These are phyloP conservation scores for Galleria mellonella DNA, from an alignment of 1,140 invertebrate species.

Conservation along the genomic window DNA sequence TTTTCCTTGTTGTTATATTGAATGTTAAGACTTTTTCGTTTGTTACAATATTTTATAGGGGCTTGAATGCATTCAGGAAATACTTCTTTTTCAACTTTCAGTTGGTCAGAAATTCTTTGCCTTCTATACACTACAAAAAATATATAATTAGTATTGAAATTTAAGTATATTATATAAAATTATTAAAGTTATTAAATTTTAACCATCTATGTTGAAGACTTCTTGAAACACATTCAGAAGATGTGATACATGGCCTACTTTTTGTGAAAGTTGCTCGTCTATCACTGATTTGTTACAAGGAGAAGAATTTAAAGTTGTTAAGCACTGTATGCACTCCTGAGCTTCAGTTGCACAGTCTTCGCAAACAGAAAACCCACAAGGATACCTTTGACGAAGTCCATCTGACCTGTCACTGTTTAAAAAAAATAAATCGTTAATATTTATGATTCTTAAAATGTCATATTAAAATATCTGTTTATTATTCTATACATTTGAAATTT, in stretches of 20 bases:
- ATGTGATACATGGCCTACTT: conserved; percentile 27
- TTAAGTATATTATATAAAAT: too few relatives aligned
- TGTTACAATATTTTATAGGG: conserved; percentile 50
- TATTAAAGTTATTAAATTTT: background rate
- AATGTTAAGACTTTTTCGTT: conserved; percentile 33
- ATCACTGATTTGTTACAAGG: background rate
- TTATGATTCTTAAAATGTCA: too few relatives aligned
- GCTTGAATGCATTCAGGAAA: conserved; percentile 64
- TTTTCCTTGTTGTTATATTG: conserved; percentile 36
- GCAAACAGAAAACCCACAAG: conserved; percentile 48
- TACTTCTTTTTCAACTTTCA: conserved; percentile 52
- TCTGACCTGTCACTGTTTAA: conserved; percentile 39
- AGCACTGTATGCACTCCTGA: conserved; percentile 34
- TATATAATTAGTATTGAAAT: conserved; percentile 5
- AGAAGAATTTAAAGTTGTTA: conserved; percentile 15
- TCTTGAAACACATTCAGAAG: conserved; percentile 39
- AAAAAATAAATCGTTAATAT: conserved; percentile 7
- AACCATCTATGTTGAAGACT: conserved; percentile 48
- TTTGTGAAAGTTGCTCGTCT: conserved; percentile 27
- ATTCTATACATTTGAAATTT: too few relatives aligned
- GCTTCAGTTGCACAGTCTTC: conserved; percentile 26
- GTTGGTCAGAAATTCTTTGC: conserved; percentile 43
- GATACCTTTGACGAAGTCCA: conserved; percentile 28
- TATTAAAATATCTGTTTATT: too few relatives aligned
- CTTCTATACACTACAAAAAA: conserved; percentile 46